Evolutionary conservation across 2,797 vertebrate genomes (phyloP).

Genomic region (Melanotaenia boesemani): DNA sequence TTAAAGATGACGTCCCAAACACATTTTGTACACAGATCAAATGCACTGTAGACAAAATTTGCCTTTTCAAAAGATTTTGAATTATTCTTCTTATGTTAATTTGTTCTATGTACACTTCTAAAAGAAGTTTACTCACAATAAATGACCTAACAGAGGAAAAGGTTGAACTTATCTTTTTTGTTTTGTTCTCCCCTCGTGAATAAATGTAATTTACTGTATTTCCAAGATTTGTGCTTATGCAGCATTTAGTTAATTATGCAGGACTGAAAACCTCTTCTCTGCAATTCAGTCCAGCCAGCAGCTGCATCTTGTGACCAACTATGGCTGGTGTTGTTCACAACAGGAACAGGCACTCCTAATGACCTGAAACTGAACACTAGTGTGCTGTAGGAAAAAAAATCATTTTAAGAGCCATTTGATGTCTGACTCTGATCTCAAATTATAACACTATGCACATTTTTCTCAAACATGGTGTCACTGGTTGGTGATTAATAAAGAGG

Average conservation of each 20-base stretch:
- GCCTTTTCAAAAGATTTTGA: background rate
- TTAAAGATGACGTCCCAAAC: background rate
- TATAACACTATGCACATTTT: conserved; percentile 55
- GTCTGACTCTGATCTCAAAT: conserved; percentile 67
- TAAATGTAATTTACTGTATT: background rate
- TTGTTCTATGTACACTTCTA: background rate
- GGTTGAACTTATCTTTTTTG: background rate
- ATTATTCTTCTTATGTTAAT: background rate
- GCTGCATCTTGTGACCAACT: background rate
- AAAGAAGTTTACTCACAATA: background rate
- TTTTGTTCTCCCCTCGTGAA: background rate
- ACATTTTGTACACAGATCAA: background rate
- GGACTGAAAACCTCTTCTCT: background rate
- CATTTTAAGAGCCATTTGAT: conserved; percentile 67
- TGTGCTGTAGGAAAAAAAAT: conserved; percentile 51
- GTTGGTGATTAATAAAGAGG: conserved; percentile 56
- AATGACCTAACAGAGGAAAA: background rate
- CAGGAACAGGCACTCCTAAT: conserved; percentile 69
- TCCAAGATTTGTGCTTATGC: background rate
- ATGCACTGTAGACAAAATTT: background rate
- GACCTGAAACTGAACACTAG: conserved; percentile 61
- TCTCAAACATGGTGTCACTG: conserved; percentile 47
- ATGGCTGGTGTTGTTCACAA: conserved; percentile 35
- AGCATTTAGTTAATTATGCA: background rate
- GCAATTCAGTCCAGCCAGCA: background rate